Base-by-base conservation (phyloP, 2,797 vertebrate genomes). In the Phrynocephalus forsythii region DNA sequence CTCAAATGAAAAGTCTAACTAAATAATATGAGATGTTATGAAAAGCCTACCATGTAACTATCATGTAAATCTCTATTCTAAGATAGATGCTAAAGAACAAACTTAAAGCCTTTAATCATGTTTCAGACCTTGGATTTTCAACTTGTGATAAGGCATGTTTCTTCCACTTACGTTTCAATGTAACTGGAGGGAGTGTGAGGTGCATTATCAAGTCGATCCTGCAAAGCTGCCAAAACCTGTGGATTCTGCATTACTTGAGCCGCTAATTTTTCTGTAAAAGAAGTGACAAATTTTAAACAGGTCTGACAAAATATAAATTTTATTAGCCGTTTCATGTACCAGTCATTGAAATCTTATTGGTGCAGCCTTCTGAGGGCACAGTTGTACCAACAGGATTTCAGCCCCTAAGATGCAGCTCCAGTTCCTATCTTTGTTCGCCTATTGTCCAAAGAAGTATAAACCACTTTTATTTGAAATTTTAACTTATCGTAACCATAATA, bases 181-280 rank as follows among this genome's bases (percentile, higher is more conserved):
- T 98, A 97, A 93, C 97, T 97, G n/a, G 97, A 98, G 91, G 97
- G 97, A 86, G 96, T 97, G 83, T 97, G 96, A 8, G 97, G 90
- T 66, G 96, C 93, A 48, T 84, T 97, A 93, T 98, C 97, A 69
- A 98, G 96, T 87, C 97, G 96, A 71, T 98, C 98, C 93, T 98
- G 98, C 52, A 98, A 94, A 87, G 97, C 97, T 78, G 97, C 97
- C 93, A 98, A 83, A 3, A 97, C 97, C 80, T 97, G 98, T 1
- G 98, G 97, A 84, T 97, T 97, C 94, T 98, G 97, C 97, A 98
- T 98, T 88, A 97, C 97, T 93, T 98, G 98, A 86, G 97, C 97
- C 82, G 97, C 94, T 86, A 97, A 94, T 89, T 97, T 97, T 91
- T 97, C 97, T 97, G 63, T 1, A 7, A 93, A 75, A 85, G 91